Base-by-base conservation (phyloP, 2,113 vertebrate species). In the Rhea pennata region DNA sequence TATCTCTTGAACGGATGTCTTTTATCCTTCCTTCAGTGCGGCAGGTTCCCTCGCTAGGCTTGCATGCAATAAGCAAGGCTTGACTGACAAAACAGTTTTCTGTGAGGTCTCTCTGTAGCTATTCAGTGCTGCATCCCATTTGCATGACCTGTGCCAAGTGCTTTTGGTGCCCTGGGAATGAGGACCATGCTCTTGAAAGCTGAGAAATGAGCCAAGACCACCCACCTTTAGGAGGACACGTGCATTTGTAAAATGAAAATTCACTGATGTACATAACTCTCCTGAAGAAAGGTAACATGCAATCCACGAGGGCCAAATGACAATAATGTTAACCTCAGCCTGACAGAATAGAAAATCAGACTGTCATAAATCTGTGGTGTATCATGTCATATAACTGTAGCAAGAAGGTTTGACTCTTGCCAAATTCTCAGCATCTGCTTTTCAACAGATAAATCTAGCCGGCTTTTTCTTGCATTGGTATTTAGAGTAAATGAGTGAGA, bases 121-220 rank as follows among this genome's bases (percentile, higher is more conserved):
- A 84, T 91, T 94, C 78, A 76, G 84, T 26, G 67, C 88, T 82
- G 78, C 22, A 40, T 72, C 16, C 3, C 0, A 22, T 89, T 69
- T 82, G n/a, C 39, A 81, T 29, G n/a, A 89, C 29, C 59, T 36
- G 24, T 73, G 67, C 81, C 84, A 74, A 95, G 40, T 40, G 21
- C 39, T 92, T 88, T 87, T 82, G 50, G 59, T 87, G 84, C 33
- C 69, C 61, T 91, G 76, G 51, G 71, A 72, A 87, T 58, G 54
- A 91, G n/a, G 59, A 66, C 44, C 42, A 33, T 14, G 56, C 66
- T 84, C 89, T 69, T 78, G 67, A 90, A 76, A 88, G 67, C 44
- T 91, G 64, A 95, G 33, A 29, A 36, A 19, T 16, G 40, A 85
- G 72, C 88, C 92, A 86, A 90, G 92, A 93, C 81, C 87, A 96